phyloP scores from a whole-genome alignment of 2,113 vertebrate species.

The Eclectus roratus region DNA sequence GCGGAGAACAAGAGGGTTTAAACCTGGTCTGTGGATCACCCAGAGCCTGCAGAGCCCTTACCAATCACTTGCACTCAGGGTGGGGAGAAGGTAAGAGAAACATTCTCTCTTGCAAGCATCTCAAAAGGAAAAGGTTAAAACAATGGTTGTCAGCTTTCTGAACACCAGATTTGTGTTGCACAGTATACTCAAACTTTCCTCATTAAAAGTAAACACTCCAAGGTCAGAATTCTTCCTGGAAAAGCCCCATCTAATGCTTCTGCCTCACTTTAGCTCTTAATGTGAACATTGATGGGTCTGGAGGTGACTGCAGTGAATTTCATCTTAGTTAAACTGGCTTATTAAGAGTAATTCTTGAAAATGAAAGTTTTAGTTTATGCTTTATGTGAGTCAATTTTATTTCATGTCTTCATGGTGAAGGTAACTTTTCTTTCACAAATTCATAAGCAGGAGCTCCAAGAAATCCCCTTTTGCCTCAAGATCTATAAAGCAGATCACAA shows the following conservation, averaged over 20 bases:
- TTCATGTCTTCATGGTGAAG: conserved; percentile 51
- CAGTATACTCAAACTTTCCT: background rate
- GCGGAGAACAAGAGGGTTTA: background rate
- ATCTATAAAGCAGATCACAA: conserved; percentile 70
- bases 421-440: conserved; percentile 65
- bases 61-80: background rate
- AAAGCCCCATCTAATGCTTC: background rate
- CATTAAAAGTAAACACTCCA: background rate
- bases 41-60: background rate
- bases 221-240: background rate
- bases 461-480: conserved; percentile 66
- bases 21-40: background rate
- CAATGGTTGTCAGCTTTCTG: background rate
- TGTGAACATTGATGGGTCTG: background rate
- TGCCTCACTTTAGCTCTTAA: background rate
- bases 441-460: conserved; percentile 62
- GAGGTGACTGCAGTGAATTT: conserved; percentile 1
- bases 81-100: background rate
- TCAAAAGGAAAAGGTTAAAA: background rate
- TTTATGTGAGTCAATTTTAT: conserved; percentile 45
- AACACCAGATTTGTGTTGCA: background rate
- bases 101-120: background rate
- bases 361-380: background rate
- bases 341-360: conserved; percentile 18
- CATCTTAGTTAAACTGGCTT: background rate